These are phyloP conservation scores for Macrotus californicus DNA, from an alignment of 2,113 vertebrate genomes.

Conservation along the genomic window DNA sequence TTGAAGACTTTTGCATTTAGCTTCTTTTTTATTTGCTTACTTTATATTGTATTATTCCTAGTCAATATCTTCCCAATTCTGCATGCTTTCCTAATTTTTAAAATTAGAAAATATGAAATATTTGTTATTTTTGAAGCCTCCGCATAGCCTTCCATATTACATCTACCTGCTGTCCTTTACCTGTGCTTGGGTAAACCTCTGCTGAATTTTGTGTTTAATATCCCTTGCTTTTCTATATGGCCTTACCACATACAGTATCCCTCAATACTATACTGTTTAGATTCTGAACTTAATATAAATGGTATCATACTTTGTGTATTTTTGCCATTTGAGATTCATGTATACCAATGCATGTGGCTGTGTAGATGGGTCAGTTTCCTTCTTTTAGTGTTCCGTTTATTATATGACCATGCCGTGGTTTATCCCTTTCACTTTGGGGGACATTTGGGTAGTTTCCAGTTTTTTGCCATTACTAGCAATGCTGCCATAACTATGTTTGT, in stretches of 20 bases:
- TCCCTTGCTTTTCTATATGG: neutral
- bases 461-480: neutral
- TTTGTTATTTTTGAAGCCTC: neutral
- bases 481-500: neutral
- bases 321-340: neutral
- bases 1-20: neutral
- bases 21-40: neutral
- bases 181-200: neutral
- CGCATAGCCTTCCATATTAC: neutral
- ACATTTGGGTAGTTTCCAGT: neutral
- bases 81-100: neutral
- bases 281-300: conserved; percentile 1
- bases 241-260: neutral
- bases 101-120: neutral
- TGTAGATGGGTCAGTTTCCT: neutral
- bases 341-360: neutral
- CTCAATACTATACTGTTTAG: neutral
- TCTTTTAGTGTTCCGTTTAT: neutral
- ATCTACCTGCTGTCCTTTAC: neutral
- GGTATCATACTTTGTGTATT: neutral
- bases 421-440: neutral
- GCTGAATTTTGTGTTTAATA: neutral
- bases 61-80: neutral
- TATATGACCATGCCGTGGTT: neutral
- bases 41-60: neutral